Base-by-base conservation (phyloP, 2,113 vertebrate genomes). In the Fregetta grallaria region DNA sequence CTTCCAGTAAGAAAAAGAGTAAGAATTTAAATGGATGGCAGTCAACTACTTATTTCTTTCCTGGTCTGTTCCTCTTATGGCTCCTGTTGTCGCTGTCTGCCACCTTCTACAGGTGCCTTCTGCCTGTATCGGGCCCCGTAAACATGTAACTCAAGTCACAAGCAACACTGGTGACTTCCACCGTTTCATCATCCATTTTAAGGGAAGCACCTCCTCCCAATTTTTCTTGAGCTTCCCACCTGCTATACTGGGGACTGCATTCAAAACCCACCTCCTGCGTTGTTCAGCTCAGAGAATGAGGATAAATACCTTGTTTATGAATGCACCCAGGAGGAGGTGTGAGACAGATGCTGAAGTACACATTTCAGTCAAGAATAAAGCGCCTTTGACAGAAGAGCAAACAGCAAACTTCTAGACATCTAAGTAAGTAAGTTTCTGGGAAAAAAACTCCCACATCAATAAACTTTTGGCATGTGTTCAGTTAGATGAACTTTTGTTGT, bases 221-320 rank as follows among this genome's bases (percentile, higher is more conserved):
- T 36, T 55, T 63, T 27, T 12, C 32, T 27, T 17, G 59, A 62
- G 11, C 16, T 25, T 50, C 13, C 19, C 32, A 13, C 29, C 25
- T 65, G 25, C 44, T 59, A 1, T 27, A 10, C 15, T 0, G 7
- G 30, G 27, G 26, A 10, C 22, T 27, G 55, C 9, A 14, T 13
- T 10, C 42, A 26, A 40, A 38, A 5, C 1, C 23, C 27, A 18
- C 8, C 34, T 21, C 2, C 36, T 13, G 14, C 52, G 1, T 0
- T 8, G 20, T 8, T 11, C 22, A 23, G 10, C 38, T 19, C 49
- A 25, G 55, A 71, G n/a, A 12, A 13, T 8, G 20, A 50, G 30
- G 38, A 17, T 13, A 7, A 25, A 17, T 1, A 7, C 7, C n/a
- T 45, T 2, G 0, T 15, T 38, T 12, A 6, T 8, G 61, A 50